Evolutionary conservation across 2,113 vertebrate genomes (phyloP), one percentile per base, ranked within the genome.

Genomic region (Actinemys pallida): DNA sequence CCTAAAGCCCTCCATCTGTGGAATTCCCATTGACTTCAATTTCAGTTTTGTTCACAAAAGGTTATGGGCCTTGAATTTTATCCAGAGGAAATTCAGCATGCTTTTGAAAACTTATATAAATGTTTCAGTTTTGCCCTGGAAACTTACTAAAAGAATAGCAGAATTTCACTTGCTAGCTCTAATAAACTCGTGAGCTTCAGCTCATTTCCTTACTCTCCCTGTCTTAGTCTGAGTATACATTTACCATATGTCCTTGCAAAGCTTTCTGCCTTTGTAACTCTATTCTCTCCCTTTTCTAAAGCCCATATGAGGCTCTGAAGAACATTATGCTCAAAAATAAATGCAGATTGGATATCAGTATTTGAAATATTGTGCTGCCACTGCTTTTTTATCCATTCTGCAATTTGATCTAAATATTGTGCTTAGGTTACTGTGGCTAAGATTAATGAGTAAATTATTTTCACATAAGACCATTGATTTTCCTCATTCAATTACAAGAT

Each of bases 391-490:
- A 83, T 95, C n/a, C 72, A 78, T 92, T 93, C 31, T 91, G 59
- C 52, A 86, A 80, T 91, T 90, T 95, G 50, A 95, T 97, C 78
- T 80, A 96, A 96, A 91, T 90, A 25, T 85, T 93, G 54, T 94
- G 85, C 90, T 59, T 94, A 89, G 20, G 53, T 93, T 95, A 91
- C 76, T 92, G 50, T 81, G 53, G 65, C 85, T 93, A 91, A 95
- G 89, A 96, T 93, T 94, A 97, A 93, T 80, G 87, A 6, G 50
- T 87, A 95, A 94, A 94, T 93, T 96, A 94, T 93, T 97, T 97
- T 96, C 89, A 84, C 81, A 86, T 42, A 91, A 92, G 88, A 88
- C 81, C 57, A 84, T 81, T 0, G 6, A 54, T 95, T 97, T 96
- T 92, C 87, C 93, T 47, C 80, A 92, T 80, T 95, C 91, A 95